Percentiles rank a stretch among this genome's conserved stretches.
These are phyloP conservation scores for Argyrosomus japonicus DNA, from an alignment of 2,113 vertebrate species.

Conservation along the genomic window DNA sequence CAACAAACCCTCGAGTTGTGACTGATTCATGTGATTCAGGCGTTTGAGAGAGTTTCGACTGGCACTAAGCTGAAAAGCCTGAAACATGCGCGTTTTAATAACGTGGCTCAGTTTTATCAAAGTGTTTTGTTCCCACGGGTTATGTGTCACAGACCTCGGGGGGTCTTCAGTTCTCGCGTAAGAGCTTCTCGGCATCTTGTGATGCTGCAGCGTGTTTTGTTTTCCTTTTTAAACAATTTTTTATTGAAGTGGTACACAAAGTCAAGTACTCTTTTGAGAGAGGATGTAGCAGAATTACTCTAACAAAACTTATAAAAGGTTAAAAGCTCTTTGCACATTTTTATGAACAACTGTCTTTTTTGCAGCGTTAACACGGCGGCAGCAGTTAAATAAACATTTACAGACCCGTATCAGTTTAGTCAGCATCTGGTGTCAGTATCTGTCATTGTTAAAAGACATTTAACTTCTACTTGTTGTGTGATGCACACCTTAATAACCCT, in stretches of 20 bases:
- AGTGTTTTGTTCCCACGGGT: neutral
- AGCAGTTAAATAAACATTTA: slow-evolving; percentile 3
- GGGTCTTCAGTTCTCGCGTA: slow-evolving; percentile 8
- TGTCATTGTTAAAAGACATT: neutral
- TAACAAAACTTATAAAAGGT: neutral
- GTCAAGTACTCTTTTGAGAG: neutral
- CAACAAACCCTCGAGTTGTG: neutral
- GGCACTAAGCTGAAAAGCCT: too few relatives aligned
- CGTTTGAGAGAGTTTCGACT: neutral
- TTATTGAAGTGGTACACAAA: neutral
- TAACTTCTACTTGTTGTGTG: neutral
- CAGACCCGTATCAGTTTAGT: neutral
- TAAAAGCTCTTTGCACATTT: neutral
- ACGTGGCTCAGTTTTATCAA: neutral
- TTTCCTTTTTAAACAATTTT: neutral
- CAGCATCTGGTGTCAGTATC: neutral
- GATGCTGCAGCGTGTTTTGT: neutral
- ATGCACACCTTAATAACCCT: neutral
- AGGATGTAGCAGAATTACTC: neutral
- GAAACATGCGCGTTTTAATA: neutral
- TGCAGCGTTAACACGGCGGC: neutral
- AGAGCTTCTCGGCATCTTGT: neutral
- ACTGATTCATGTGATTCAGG: neutral
- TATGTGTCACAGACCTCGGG: neutral
- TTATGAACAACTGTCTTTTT: neutral